Conservation (phyloP, 2,113 vertebrate species). For the Uropsilus gracilis region DNA sequence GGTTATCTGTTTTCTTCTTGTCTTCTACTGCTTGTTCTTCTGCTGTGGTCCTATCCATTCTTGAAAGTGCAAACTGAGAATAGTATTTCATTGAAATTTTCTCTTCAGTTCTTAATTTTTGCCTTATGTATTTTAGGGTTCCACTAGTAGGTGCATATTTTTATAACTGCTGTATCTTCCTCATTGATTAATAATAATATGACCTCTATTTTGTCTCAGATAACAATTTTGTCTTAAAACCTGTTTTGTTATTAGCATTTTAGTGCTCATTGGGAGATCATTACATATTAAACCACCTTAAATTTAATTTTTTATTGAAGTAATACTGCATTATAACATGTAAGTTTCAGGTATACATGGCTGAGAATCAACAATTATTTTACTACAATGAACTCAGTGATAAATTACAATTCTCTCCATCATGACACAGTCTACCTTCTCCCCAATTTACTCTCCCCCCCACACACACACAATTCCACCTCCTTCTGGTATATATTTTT, state of each 20-base stretch:
- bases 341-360: too few relatives aligned
- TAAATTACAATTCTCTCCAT: too few relatives aligned
- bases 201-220: not conserved
- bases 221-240: conserved; percentile 29
- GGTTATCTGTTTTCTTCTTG: not conserved
- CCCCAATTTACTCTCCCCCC: too few relatives aligned
- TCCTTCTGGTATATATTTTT: not conserved
- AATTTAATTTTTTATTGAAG: not conserved
- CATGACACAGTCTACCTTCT: too few relatives aligned
- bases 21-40: not conserved
- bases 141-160: not conserved
- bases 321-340: too few relatives aligned
- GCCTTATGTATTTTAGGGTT: not conserved
- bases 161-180: not conserved
- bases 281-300: not conserved
- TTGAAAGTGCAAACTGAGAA: not conserved
- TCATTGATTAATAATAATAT: not conserved
- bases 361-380: too few relatives aligned
- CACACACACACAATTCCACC: too few relatives aligned
- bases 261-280: not conserved
- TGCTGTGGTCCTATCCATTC: not conserved
- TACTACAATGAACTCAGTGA: too few relatives aligned
- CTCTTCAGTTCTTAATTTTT: not conserved
- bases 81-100: not conserved
- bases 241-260: not conserved